phyloP scores from a whole-genome alignment of 2,797 vertebrate species.

The Brachymystax lenok region DNA sequence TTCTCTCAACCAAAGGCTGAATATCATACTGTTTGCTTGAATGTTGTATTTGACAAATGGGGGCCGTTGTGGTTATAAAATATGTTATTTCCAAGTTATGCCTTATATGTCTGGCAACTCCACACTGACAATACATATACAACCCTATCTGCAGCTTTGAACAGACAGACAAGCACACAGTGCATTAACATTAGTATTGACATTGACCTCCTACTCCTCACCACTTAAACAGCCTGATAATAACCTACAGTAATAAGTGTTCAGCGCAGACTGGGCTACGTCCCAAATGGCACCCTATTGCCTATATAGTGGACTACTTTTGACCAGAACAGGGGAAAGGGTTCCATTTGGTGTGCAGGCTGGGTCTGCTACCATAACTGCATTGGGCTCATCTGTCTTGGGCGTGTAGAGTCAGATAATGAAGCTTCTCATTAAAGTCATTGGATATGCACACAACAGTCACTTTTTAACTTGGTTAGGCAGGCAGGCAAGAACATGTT shows the following conservation, averaged over 20 bases:
- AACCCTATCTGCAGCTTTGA: neutral
- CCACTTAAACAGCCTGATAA: slow-evolving; percentile 9
- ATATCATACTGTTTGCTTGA: neutral
- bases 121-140: neutral
- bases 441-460: slow-evolving; percentile 7
- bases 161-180: neutral
- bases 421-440: slow-evolving; percentile 2
- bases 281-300: neutral
- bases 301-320: neutral
- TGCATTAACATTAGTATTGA: slow-evolving; percentile 19
- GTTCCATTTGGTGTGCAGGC: neutral
- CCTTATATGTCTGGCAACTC: slow-evolving; percentile 3
- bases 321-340: neutral
- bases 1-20: neutral
- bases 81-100: neutral
- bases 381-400: slow-evolving; percentile 14
- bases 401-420: slow-evolving; percentile 1
- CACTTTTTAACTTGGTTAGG: slow-evolving; percentile 3
- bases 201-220: slow-evolving; percentile 12
- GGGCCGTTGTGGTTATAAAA: neutral
- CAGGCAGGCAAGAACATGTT: neutral
- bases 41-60: neutral
- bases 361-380: slow-evolving; percentile 1
- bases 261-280: neutral
- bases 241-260: slow-evolving; percentile 29